A percentile compares a stretch with the other conserved stretches of the same genome.
Evolutionary conservation across 2,888 invertebrate species (phyloP).

Genomic region (Siphlonurus alternatus): DNA sequence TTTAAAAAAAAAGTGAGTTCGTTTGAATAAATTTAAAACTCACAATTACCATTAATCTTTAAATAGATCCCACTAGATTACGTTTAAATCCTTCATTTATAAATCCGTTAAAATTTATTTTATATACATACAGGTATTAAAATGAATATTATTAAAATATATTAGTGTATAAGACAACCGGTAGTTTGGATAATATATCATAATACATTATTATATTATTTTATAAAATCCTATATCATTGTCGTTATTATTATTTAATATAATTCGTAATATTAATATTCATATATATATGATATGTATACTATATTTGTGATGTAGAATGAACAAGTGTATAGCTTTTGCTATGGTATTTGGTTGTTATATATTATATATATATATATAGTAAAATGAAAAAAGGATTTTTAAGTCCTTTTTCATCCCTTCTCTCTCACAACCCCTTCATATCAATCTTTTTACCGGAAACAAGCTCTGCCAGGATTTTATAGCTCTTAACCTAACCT

Average conservation of each 20-base stretch:
- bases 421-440: background rate
- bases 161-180: background rate
- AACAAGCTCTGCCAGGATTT: background rate
- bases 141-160: background rate
- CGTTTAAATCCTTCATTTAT: background rate
- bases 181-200: background rate
- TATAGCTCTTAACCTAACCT: background rate
- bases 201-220: too few species aligned
- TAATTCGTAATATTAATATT: too few species aligned
- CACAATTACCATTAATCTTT: background rate
- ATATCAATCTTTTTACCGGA: background rate
- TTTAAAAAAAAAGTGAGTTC: too few species aligned
- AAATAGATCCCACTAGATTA: background rate
- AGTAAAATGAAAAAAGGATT: background rate
- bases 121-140: background rate
- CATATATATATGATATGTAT: too few species aligned
- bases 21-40: too few species aligned
- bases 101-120: background rate
- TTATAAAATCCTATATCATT: too few species aligned
- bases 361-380: background rate
- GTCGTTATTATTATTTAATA: too few species aligned
- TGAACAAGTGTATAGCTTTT: too few species aligned
- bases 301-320: too few species aligned
- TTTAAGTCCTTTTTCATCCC: background rate
- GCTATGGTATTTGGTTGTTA: too few species aligned